phyloP scores from a whole-genome alignment of 2,888 invertebrate species.

The Syrphus vitripennis region DNA sequence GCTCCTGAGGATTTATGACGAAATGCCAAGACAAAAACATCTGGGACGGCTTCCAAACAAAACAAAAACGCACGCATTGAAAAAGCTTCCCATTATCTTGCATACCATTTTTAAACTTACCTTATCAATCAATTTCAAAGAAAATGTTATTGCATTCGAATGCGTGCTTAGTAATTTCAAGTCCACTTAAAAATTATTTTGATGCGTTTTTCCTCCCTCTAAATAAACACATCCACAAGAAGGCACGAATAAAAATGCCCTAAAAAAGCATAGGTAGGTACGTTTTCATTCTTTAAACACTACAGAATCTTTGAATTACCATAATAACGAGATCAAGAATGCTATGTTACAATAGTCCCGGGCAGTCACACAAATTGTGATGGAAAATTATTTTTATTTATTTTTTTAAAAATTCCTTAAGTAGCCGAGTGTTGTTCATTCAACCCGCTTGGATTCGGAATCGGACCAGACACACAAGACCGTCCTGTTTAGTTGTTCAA shows the following conservation, averaged over 20 bases:
- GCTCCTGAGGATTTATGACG: not conserved
- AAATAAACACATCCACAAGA: not conserved
- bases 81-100: not conserved
- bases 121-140: not conserved
- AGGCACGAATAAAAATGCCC: not conserved
- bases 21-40: not conserved
- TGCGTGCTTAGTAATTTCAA: no score
- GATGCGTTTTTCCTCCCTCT: not conserved
- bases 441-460: not conserved
- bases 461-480: no score
- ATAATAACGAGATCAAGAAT: not conserved
- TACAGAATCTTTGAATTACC: not conserved
- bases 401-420: not conserved
- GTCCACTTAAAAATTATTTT: not conserved
- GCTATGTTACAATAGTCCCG: not conserved
- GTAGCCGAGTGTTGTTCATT: not conserved
- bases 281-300: not conserved
- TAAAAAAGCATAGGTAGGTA: no score
- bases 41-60: not conserved
- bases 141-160: not conserved
- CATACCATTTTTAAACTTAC: not conserved
- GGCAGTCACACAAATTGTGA: not conserved
- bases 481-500: slow-evolving; percentile 3
- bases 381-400: not conserved
- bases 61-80: not conserved